Percentiles rank a stretch among this genome's conserved stretches.
Evolutionary conservation across 2,113 vertebrate genomes (phyloP).

Genomic region (Tetraodon nigroviridis): DNA sequence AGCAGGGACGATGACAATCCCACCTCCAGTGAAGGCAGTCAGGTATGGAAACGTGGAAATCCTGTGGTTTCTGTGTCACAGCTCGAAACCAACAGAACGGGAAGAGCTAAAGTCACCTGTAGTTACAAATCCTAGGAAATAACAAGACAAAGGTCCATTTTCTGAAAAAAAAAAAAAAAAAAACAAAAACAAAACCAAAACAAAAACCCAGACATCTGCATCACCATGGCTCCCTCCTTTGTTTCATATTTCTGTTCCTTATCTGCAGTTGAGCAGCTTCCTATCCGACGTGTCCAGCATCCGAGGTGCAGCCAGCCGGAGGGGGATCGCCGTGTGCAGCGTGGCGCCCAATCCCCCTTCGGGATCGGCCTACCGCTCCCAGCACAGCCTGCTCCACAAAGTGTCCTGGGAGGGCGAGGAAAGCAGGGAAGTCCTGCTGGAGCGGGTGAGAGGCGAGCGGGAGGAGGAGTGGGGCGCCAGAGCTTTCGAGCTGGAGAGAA

Average conservation of each 20-base stretch:
- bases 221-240: not conserved
- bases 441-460: constrained; percentile 51
- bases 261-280: constrained; percentile 83
- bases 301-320: constrained; percentile 73
- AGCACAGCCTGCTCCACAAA: constrained; percentile 86
- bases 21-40: constrained; percentile 51
- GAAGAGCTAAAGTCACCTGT: not conserved
- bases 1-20: constrained; percentile 49
- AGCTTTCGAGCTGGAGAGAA: constrained; percentile 62
- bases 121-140: not conserved
- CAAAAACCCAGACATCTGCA: not conserved
- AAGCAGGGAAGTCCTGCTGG: constrained; percentile 63
- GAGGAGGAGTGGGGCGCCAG: constrained; percentile 68
- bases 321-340: constrained; percentile 93
- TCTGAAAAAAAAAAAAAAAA: not conserved
- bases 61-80: not conserved
- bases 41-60: constrained; percentile 27
- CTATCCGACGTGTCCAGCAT: constrained; percentile 83
- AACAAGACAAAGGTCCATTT: not conserved
- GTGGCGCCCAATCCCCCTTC: constrained; percentile 90
- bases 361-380: constrained; percentile 76
- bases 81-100: not conserved
- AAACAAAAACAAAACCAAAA: not conserved
- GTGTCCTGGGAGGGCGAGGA: constrained; percentile 84
- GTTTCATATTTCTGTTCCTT: not conserved